Evolutionary conservation across 1,140 invertebrate genomes (phyloP).

Genomic region (Aphelenchoides fujianensis): DNA sequence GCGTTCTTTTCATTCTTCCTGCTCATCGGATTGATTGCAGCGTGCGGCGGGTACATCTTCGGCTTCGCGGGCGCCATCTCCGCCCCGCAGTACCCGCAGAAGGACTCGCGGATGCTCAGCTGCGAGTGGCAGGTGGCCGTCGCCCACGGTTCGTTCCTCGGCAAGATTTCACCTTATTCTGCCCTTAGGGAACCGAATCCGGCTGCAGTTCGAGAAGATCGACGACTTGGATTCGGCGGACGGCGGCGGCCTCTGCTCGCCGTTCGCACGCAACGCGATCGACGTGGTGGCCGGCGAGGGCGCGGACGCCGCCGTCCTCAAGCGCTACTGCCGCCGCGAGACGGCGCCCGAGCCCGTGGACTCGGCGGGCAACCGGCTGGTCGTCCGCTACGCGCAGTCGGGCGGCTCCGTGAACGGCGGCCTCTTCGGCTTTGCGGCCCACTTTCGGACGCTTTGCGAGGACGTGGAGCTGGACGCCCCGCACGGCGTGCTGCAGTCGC

Average conservation of each 20-base stretch:
- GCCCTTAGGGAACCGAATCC: constrained; percentile 46
- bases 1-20: background rate
- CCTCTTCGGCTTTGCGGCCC: constrained; percentile 56
- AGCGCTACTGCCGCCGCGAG: constrained; percentile 49
- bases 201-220: constrained; percentile 41
- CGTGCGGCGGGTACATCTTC: constrained; percentile 64
- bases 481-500: constrained; percentile 49
- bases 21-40: constrained; percentile 40
- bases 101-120: constrained; percentile 47
- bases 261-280: constrained; percentile 52
- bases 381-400: constrained; percentile 51
- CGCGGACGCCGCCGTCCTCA: constrained; percentile 23
- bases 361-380: constrained; percentile 46
- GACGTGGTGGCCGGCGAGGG: constrained; percentile 43
- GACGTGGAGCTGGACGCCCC: constrained; percentile 37
- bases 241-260: constrained; percentile 45
- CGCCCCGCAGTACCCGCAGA: constrained; percentile 56
- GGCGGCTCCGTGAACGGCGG: constrained; percentile 50
- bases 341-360: constrained; percentile 36
- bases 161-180: background rate
- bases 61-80: constrained; percentile 53
- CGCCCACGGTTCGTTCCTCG: constrained; percentile 29
- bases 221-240: constrained; percentile 55
- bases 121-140: constrained; percentile 58
- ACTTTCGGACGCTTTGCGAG: constrained; percentile 54